Evolutionary conservation across 2,888 invertebrate genomes (phyloP).

Genomic region (Trypoxylon attenuatum): DNA sequence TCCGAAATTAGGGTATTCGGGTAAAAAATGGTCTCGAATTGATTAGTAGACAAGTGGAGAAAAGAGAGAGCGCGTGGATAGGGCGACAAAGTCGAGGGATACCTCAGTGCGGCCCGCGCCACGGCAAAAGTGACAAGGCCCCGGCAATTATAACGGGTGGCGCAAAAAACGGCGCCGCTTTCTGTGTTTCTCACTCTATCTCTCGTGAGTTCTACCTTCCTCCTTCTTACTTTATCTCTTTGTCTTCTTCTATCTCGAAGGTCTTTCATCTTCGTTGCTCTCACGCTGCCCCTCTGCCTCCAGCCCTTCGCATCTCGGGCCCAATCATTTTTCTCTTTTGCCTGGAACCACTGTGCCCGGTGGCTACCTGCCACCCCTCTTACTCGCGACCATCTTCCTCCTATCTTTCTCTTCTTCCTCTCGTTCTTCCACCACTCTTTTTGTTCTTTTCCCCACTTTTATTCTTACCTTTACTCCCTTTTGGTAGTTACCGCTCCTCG

Average conservation of each 20-base stretch:
- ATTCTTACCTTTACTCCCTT: background rate
- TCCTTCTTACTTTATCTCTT: conserved; percentile 21
- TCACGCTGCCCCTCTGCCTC: background rate
- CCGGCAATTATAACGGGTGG: conserved; percentile 63
- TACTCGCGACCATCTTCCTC: background rate
- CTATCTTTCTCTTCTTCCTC: background rate
- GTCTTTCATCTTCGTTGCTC: background rate
- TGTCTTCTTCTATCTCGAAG: conserved; percentile 11
- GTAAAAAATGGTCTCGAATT: too few relatives aligned
- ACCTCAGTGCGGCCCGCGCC: conserved; percentile 46
- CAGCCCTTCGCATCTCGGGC: background rate
- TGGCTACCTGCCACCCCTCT: background rate
- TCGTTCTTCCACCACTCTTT: background rate
- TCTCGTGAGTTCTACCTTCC: background rate
- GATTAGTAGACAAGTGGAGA: too few relatives aligned
- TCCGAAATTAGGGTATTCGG: too few relatives aligned
- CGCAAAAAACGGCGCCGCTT: conserved; percentile 51
- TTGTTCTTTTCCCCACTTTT: background rate
- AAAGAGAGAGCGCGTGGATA: too few relatives aligned
- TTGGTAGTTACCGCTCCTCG: background rate
- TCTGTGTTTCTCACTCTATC: background rate
- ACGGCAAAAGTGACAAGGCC: conserved; percentile 56
- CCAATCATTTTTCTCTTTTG: background rate
- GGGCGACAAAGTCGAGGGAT: conserved; percentile 36
- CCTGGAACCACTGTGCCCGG: too few relatives aligned